Evolutionary conservation across 2,113 vertebrate genomes (phyloP), one percentile per base, ranked within the genome.

Genomic region (Xenotilapia longispinis): DNA sequence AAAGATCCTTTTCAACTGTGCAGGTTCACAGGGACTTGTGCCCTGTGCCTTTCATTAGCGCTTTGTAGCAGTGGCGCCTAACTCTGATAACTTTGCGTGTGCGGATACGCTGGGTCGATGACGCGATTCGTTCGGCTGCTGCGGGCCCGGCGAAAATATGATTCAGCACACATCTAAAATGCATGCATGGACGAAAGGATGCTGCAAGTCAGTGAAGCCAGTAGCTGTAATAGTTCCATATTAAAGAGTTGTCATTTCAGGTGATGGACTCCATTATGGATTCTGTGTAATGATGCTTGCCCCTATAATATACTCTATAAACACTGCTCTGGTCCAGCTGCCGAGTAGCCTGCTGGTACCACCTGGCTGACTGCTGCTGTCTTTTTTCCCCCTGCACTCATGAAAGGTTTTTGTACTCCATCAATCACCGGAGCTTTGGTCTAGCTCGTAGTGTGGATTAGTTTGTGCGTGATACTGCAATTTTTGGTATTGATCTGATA

Each of bases 251-350:
- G 90, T 80, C 84, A 83, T 92, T 85, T 83, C 80, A 81, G 63
- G 81, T 82, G 47, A 75, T 9, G 13, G 63, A 68, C 49, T 88
- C 81, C 51, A 85, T 92, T 85, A 89, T 88, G 81, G 58, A 85
- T 87, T 75, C 81, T 83, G 89, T 60, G 80, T 89, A 93, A 94
- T 93, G 91, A 91, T 75, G 84, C 90, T 87, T 89, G 80, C 75
- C 91, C 38, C 14, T 63, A 51, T 87, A 84, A 90, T 87, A 89
- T 86, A 86, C 54, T 90, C 19, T 82, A 78, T 89, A 93, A 93
- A 94, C 81, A 89, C 23, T 58, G 86, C 86, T 89, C 28, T 2
- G 19, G 40, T 70, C 68, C 81, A 84, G 57, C 84, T 87, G 47
- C 84, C 79, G 33, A 84, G 33, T 45, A 51, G 15, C 26, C 45